Percentiles rank a stretch among this genome's conserved stretches.
These are phyloP conservation scores for Sapajus apella DNA, from an alignment of 2,113 vertebrate species.

Conservation along the genomic window DNA sequence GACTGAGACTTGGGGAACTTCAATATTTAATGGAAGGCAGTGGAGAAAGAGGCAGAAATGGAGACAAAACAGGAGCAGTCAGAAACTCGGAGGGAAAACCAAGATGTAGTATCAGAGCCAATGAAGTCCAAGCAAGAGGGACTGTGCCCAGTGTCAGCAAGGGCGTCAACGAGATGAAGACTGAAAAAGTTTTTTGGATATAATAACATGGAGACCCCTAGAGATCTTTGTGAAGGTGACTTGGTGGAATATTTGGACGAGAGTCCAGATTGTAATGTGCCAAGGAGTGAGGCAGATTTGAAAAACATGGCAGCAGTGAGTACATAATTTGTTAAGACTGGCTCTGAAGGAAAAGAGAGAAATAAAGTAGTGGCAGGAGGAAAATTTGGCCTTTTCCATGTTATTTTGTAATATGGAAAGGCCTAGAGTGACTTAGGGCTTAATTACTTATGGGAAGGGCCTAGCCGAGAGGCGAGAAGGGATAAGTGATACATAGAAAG, in stretches of 20 bases:
- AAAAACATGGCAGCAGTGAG: background rate
- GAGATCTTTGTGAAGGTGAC: too few relatives aligned
- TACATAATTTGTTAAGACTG: background rate
- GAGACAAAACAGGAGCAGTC: background rate
- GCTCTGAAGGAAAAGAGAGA: background rate
- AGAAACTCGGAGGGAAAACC: background rate
- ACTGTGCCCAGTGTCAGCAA: accelerated
- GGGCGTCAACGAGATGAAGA: background rate
- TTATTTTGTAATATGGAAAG: background rate
- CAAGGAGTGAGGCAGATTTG: background rate
- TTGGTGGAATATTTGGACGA: background rate
- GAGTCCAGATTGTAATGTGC: background rate
- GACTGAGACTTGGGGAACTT: background rate
- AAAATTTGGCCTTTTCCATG: too few relatives aligned
- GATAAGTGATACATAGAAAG: background rate
- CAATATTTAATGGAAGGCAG: background rate
- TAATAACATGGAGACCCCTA: background rate
- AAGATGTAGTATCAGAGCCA: background rate
- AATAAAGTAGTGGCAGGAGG: too few relatives aligned
- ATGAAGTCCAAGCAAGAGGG: background rate
- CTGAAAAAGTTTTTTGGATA: background rate
- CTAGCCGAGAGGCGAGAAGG: background rate
- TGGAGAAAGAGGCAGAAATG: background rate
- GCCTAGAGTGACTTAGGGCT: background rate
- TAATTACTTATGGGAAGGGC: background rate